Conservation (phyloP, 2,113 vertebrate genomes). For the Silurus meridionalis region DNA sequence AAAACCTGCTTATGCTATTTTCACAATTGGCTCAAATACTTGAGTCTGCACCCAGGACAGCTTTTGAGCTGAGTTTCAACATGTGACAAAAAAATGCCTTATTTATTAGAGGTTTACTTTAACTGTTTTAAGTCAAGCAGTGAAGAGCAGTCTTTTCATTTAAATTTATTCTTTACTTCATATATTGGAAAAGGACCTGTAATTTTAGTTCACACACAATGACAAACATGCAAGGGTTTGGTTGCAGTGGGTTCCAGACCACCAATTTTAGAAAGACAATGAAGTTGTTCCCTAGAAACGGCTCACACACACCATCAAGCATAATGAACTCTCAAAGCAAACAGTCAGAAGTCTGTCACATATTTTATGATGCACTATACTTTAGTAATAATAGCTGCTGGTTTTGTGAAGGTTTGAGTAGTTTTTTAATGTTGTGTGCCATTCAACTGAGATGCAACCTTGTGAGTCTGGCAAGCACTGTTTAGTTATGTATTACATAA, state of each 20-base stretch:
- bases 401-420: background rate
- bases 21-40: too few species aligned
- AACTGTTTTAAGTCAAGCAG: background rate
- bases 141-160: background rate
- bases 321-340: background rate
- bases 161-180: background rate
- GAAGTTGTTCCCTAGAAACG: background rate
- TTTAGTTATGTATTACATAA: background rate
- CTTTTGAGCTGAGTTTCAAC: too few species aligned
- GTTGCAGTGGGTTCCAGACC: background rate
- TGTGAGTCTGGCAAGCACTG: background rate
- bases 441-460: background rate
- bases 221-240: background rate
- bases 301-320: background rate
- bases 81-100: too few species aligned
- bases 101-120: too few species aligned
- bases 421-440: background rate
- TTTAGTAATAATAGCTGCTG: background rate
- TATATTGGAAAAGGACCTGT: background rate
- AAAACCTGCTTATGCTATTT: too few species aligned
- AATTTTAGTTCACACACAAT: background rate
- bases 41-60: too few species aligned
- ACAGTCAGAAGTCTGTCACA: background rate
- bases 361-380: background rate
- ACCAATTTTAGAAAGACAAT: background rate